Percentiles rank a stretch among this genome's conserved stretches.
Conservation (phyloP, 2,113 vertebrate species). For the Serilophus lunatus region DNA sequence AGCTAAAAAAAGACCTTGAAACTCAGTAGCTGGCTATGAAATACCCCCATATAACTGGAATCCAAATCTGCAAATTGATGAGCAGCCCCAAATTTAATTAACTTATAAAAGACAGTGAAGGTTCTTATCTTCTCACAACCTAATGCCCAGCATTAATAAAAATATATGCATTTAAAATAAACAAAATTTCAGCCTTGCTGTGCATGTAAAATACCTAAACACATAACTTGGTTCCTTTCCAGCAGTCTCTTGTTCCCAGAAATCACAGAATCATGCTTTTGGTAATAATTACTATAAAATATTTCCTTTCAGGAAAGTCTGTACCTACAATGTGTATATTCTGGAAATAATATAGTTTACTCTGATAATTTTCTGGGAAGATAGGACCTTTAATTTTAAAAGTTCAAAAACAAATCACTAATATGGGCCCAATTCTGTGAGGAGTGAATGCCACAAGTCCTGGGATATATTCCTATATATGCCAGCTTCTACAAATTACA, state of each 20-base stretch:
- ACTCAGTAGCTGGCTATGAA: not conserved
- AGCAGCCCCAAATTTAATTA: not conserved
- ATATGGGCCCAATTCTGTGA: not conserved
- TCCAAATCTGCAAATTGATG: slow-evolving; percentile 13
- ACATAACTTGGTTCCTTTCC: not conserved
- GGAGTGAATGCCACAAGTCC: not conserved
- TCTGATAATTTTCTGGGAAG: slow-evolving; percentile 60
- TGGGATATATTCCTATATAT: not conserved
- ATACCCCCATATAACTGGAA: slow-evolving; percentile 8
- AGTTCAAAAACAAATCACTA: slow-evolving; percentile 29
- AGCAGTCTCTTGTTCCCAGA: slow-evolving; percentile 11
- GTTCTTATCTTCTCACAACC: not conserved
- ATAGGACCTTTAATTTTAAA: slow-evolving; percentile 33
- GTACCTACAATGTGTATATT: slow-evolving; percentile 25
- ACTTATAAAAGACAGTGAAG: not conserved
- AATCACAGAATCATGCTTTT: slow-evolving; percentile 24
- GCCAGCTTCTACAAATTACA: slow-evolving; percentile 17
- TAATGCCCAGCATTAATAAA: not conserved
- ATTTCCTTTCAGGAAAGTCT: slow-evolving; percentile 50
- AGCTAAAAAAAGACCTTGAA: slow-evolving; percentile 17
- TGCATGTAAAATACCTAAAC: not conserved
- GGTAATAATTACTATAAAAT: slow-evolving; percentile 37
- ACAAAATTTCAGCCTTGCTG: not conserved
- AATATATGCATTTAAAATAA: not conserved
- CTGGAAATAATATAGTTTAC: slow-evolving; percentile 41